Base-by-base conservation (phyloP, 2,888 invertebrate species). In the Dasypogon diadema region DNA sequence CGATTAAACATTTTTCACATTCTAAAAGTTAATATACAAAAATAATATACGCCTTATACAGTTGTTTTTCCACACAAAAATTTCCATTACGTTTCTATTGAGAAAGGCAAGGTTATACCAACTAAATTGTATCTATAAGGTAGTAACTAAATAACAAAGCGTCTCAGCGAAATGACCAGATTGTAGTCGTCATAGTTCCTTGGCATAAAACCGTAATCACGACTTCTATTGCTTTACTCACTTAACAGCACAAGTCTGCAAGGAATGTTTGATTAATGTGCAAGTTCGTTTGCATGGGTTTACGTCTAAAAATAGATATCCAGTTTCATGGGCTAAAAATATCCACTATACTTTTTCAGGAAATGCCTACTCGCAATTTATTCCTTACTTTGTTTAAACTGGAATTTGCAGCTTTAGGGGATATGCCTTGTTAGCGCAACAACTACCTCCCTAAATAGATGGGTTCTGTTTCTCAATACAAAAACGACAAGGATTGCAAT, bases 261-360 rank as follows among this genome's bases (percentile, higher is more conserved):
- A 21, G 34, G 37, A 37, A 60, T 14, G 46, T 65, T 65, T 65
- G 65, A 65, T 65, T 65, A 65, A 65, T 65, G 63, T n/a, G 24
- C 46, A 46, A 18, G 65, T 24, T 46, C 21, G 46, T 65, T 65
- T 18, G 65, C 65, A 46, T 65, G 65, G n/a, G 18, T 24, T 65
- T 46, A 51, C 46, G n/a, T 42, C 65, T 65, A 65, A 65, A 65
- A 65, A 65, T 65, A 65, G 65, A 65, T 65, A 46, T 65, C 65
- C 65, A 65, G 65, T 65, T 65, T 46, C 65, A 37, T 37, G 22
- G 46, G 18, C 65, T 65, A 65, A 65, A 65, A 65, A 65, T 65
- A 65, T 46, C 46, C 65, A 42, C 26, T 65, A 37, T 18, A 65
- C 65, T 22, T 65, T 60, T 65, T 46, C 24, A 46, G 65, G 46